Conservation (phyloP, 2,888 invertebrate genomes). For the Drosophila paramelanica region DNA sequence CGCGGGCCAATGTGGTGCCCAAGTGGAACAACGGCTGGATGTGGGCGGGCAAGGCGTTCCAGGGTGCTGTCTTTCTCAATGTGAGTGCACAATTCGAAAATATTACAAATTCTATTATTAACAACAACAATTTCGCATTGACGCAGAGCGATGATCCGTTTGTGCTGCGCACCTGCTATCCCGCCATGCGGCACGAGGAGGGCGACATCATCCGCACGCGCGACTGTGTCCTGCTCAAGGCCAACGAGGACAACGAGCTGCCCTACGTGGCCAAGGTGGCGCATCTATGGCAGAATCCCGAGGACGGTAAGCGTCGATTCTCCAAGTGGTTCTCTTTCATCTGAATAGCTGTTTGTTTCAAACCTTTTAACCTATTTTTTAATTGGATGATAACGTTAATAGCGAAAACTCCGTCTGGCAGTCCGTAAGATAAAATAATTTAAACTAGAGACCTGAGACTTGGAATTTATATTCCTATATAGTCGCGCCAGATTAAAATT, state of each 20-base stretch:
- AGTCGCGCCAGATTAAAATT: too few species aligned
- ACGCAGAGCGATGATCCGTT: constrained; percentile 90
- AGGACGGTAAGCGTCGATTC: constrained; percentile 89
- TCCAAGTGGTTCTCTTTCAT: too few species aligned
- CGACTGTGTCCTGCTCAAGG: constrained; percentile 96
- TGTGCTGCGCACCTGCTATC: constrained; percentile 93
- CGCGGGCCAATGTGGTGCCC: constrained; percentile 86
- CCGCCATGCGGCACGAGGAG: constrained; percentile 94
- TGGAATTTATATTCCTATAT: too few species aligned
- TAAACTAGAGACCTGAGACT: too few species aligned
- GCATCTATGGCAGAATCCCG: constrained; percentile 97
- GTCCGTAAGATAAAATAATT: too few species aligned
- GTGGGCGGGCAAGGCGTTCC: constrained; percentile 94
- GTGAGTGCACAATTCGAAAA: constrained; percentile 85
- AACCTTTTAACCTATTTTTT: too few species aligned
- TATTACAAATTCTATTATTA: too few species aligned
- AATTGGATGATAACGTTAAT: too few species aligned
- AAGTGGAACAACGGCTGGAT: constrained; percentile 97
- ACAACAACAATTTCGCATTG: background rate
- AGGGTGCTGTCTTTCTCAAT: constrained; percentile 94
- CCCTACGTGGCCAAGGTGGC: constrained; percentile 98
- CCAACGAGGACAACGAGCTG: constrained; percentile 92
- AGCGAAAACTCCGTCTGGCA: too few species aligned
- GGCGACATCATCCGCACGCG: constrained; percentile 94
- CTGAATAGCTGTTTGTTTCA: too few species aligned